Base-by-base conservation (phyloP, 2,888 invertebrate genomes). In the Mesopsocus fuscifrons region DNA sequence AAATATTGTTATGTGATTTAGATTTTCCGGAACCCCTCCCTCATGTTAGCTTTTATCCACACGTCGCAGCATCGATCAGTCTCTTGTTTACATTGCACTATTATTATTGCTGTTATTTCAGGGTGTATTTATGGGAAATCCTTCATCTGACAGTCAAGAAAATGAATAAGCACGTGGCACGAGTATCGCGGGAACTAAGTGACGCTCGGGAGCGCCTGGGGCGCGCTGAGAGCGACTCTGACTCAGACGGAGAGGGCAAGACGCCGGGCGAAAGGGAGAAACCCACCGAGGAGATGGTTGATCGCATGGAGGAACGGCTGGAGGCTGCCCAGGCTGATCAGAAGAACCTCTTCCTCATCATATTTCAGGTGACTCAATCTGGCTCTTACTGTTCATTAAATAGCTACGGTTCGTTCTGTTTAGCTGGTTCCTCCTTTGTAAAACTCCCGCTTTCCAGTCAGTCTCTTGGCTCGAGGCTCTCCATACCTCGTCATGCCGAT, bases 271-370 rank as follows among this genome's bases (percentile, higher is more conserved):
- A 53, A 17, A 46, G 42, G 9, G 83, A 82, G 38, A 68, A 73
- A 49, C 77, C 79, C 1, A 74, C 76, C 1, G 78, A 78, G 54
- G 80, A 94, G 68, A 79, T 83, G 55, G 83, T 95, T 2, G 94
- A 94, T 58, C 74, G 87, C 44, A 88, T 94, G 88, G 94, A 95
- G 59, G 94, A 95, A 60, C 81, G 83, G 46, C 61, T 94, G 45
- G 95, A 95, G 62, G 78, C 83, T 2, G 91, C 89, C 0, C 91
- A 92, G 64, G 88, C 88, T 49, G 92, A 95, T 64, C 92, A 94
- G 64, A 95, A 95, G 65, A 85, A 92, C 57, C 68, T 95, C 48
- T 95, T 95, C 62, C 75, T 95, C 48, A 92, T 95, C 59, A 88
- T 95, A 54, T 95, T 95, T 65, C 94, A 95, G 70, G 72, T 71